These are phyloP conservation scores for Charanyca ferruginea DNA, from an alignment of 2,888 invertebrate genomes.

Conservation along the genomic window DNA sequence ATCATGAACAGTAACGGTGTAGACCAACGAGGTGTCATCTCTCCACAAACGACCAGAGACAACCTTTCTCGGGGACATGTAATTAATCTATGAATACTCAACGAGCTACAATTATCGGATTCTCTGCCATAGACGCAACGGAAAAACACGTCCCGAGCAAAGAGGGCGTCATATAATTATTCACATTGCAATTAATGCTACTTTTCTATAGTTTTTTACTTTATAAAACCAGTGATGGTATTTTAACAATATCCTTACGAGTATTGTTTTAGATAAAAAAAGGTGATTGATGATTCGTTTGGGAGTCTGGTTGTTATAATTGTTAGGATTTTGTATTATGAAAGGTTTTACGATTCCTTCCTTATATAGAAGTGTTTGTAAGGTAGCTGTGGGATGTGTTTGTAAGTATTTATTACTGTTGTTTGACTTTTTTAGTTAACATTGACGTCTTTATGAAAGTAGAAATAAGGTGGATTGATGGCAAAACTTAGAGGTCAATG, in stretches of 20 bases:
- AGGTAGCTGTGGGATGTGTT: neutral
- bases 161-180: conserved; percentile 74
- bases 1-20: conserved; percentile 25
- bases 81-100: conserved; percentile 59
- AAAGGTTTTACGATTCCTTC: neutral
- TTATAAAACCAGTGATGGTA: conserved; percentile 66
- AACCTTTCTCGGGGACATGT: conserved; percentile 43
- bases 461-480: neutral
- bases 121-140: conserved; percentile 52
- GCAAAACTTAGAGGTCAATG: conserved; percentile 5
- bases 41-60: conserved; percentile 5
- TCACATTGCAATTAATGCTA: conserved; percentile 75
- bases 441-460: conserved; percentile 5
- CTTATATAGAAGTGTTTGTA: conserved; percentile 1
- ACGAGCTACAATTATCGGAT: conserved; percentile 67
- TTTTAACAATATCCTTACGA: conserved; percentile 81
- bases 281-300: conserved; percentile 47
- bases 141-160: conserved; percentile 43
- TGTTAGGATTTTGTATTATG: conserved; percentile 43
- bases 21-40: conserved; percentile 19
- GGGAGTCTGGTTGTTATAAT: conserved; percentile 33
- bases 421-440: conserved; percentile 22
- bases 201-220: conserved; percentile 71
- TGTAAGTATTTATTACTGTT: conserved; percentile 51
- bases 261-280: conserved; percentile 69